These are phyloP conservation scores for Siphlonurus alternatus DNA, from an alignment of 2,888 invertebrate genomes.

Conservation along the genomic window DNA sequence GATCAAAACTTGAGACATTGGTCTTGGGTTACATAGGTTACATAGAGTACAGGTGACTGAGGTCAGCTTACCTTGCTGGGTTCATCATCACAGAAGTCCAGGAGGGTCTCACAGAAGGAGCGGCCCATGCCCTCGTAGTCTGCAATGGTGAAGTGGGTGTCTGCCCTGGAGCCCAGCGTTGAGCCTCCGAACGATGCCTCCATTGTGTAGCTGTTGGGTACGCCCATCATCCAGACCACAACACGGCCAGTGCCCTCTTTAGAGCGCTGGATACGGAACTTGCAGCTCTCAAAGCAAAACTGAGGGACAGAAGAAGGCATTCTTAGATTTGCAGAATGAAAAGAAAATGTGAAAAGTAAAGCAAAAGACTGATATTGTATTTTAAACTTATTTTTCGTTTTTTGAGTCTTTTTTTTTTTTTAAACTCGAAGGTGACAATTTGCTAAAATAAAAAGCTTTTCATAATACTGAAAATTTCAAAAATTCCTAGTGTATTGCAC, in stretches of 20 bases:
- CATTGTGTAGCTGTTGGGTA: constrained; percentile 86
- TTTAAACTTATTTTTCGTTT: constrained; percentile 1
- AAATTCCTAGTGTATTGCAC: too few relatives aligned
- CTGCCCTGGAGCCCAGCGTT: constrained; percentile 49
- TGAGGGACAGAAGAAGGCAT: constrained; percentile 23
- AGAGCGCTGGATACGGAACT: constrained; percentile 80
- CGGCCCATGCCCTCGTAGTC: constrained; percentile 72
- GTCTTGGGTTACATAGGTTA: too few relatives aligned
- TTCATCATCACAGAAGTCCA: constrained; percentile 80
- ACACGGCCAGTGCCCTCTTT: constrained; percentile 92
- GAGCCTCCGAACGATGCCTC: constrained; percentile 92
- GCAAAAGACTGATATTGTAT: constrained; percentile 4
- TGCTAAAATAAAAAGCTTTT: too few relatives aligned
- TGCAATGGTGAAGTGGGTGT: constrained; percentile 68
- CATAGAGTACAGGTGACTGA: too few relatives aligned
- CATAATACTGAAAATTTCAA: too few relatives aligned
- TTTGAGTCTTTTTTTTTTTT: background rate
- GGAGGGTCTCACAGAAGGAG: constrained; percentile 79
- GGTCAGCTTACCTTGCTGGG: constrained; percentile 54
- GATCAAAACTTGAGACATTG: too few relatives aligned
- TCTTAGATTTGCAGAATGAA: background rate
- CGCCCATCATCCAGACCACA: constrained; percentile 90
- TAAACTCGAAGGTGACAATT: too few relatives aligned
- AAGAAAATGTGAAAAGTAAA: too few relatives aligned
- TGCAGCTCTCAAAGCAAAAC: constrained; percentile 90